These are phyloP conservation scores for Cuniculus paca DNA, from an alignment of 2,797 vertebrate species.

Conservation along the genomic window DNA sequence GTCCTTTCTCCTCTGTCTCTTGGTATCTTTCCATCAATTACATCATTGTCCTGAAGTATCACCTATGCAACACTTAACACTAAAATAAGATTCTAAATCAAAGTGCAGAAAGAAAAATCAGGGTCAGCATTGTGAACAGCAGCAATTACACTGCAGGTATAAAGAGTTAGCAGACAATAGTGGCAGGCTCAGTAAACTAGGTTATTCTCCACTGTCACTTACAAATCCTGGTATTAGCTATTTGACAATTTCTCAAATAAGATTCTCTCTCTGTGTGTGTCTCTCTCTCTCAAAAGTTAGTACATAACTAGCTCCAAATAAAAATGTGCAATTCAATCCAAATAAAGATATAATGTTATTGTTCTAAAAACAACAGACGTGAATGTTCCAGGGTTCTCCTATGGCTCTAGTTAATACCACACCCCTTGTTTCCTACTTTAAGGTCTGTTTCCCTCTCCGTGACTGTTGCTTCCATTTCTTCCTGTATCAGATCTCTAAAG, in stretches of 20 bases:
- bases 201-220: slow-evolving; percentile 17
- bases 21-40: slow-evolving; percentile 69
- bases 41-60: slow-evolving; percentile 58
- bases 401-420: not conserved
- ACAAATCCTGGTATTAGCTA: not conserved
- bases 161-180: slow-evolving; percentile 22
- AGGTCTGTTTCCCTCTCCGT: not conserved
- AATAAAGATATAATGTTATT: slow-evolving; percentile 12
- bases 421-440: not conserved
- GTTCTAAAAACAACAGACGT: not conserved
- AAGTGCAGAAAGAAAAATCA: slow-evolving; percentile 67
- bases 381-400: not conserved
- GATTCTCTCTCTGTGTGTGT: not conserved
- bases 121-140: slow-evolving; percentile 53
- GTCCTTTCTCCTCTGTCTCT: slow-evolving; percentile 34
- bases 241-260: slow-evolving; percentile 45
- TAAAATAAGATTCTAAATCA: slow-evolving; percentile 74
- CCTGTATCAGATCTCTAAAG: not conserved
- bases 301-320: not conserved
- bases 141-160: not conserved
- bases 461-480: not conserved
- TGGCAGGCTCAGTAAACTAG: slow-evolving; percentile 30
- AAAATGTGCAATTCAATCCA: slow-evolving; percentile 18
- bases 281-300: not conserved
- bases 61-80: slow-evolving; percentile 63